A percentile compares a stretch with the other conserved stretches of the same genome.
These are phyloP conservation scores for Acridotheres tristis DNA, from an alignment of 2,797 vertebrate genomes.

Conservation along the genomic window DNA sequence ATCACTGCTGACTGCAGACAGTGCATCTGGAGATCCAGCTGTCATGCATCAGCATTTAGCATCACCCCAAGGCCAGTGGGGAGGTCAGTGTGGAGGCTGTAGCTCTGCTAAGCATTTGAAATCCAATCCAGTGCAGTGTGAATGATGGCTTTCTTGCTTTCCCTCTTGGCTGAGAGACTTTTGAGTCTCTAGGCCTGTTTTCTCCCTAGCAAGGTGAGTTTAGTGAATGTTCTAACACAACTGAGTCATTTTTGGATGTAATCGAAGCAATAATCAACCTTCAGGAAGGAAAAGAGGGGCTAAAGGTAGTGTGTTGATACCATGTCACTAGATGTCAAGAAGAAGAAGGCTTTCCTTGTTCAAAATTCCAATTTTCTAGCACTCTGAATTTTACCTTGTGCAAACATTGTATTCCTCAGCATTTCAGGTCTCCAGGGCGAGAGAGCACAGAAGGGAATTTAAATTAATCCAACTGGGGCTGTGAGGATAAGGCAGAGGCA, in stretches of 20 bases:
- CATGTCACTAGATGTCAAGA: not conserved
- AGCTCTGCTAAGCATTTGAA: not conserved
- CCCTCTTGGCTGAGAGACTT: not conserved
- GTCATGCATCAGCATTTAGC: not conserved
- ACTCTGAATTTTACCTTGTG: not conserved
- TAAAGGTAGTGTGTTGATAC: not conserved
- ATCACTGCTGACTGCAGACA: not conserved
- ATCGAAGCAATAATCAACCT: not conserved
- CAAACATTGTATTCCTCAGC: not conserved
- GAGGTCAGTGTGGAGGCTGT: accelerated
- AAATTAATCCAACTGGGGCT: not conserved
- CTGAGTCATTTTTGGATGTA: not conserved
- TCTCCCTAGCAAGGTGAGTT: not conserved
- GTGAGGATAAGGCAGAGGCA: not conserved
- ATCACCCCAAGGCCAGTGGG: not conserved
- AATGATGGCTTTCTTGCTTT: not conserved
- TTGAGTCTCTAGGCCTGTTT: not conserved
- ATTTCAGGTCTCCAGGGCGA: not conserved
- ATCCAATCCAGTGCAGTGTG: not conserved
- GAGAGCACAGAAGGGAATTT: not conserved
- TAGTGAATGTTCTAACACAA: not conserved
- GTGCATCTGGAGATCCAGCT: not conserved
- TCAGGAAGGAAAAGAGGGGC: not conserved
- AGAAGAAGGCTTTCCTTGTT: not conserved
- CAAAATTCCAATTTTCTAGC: not conserved